Conservation (phyloP, 2,888 invertebrate genomes). For the Caenorhabditis virilis region DNA sequence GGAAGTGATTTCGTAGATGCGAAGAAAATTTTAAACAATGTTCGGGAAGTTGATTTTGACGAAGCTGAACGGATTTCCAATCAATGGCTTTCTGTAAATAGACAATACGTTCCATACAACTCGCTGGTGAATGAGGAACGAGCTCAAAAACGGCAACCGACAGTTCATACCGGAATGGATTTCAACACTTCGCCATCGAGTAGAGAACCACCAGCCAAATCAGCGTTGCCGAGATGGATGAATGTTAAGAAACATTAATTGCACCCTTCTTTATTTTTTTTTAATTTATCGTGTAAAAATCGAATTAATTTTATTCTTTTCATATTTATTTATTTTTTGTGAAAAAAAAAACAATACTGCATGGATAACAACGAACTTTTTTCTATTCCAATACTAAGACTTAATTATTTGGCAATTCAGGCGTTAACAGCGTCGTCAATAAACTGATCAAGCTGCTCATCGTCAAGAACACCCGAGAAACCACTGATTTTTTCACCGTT, state of each 20-base stretch:
- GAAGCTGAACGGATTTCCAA: conserved; percentile 15
- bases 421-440: conserved; percentile 35
- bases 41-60: conserved; percentile 6
- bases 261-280: background rate
- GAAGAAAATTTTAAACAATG: background rate
- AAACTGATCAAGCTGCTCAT: conserved; percentile 48
- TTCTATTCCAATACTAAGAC: conserved; percentile 3
- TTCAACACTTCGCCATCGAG: conserved; percentile 12
- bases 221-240: conserved; percentile 36
- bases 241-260: conserved; percentile 15
- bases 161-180: background rate
- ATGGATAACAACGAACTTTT: conserved; percentile 6
- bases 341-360: conserved; percentile 5
- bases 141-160: conserved; percentile 16
- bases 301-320: background rate
- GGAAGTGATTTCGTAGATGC: conserved; percentile 7
- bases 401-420: conserved; percentile 6
- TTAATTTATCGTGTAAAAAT: background rate
- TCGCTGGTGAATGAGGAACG: conserved; percentile 26
- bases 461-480: conserved; percentile 47
- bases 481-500: conserved; percentile 42
- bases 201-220: conserved; percentile 33
- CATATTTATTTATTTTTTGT: conserved; percentile 1
- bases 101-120: conserved; percentile 33
- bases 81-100: conserved; percentile 37